A percentile compares a stretch with the other conserved stretches of the same genome.
phyloP scores from a whole-genome alignment of 2,888 invertebrate genomes.

The Saturnia pavonia region DNA sequence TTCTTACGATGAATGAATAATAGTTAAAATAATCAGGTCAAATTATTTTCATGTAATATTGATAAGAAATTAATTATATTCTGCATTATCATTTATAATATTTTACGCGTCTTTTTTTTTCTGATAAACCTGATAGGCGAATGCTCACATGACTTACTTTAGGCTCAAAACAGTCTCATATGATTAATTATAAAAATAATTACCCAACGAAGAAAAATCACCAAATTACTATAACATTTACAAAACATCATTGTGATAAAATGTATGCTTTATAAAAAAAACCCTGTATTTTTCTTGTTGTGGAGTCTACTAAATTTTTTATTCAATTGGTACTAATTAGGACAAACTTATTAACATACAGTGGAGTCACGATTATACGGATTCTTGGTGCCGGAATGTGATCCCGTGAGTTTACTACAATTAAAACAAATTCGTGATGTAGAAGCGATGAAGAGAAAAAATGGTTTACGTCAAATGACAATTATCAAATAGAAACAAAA shows the following conservation, averaged over 20 bases:
- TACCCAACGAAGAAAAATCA: background rate
- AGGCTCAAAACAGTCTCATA: background rate
- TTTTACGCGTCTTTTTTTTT: background rate
- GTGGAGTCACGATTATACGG: background rate
- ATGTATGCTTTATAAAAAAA: no score
- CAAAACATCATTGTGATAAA: background rate
- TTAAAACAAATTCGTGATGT: no score
- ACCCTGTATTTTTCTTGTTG: background rate
- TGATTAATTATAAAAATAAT: background rate
- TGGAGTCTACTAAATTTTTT: background rate
- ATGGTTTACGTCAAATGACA: background rate
- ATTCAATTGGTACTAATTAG: background rate
- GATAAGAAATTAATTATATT: background rate
- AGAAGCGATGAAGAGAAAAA: background rate
- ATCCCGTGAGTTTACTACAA: background rate
- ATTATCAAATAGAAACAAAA: background rate
- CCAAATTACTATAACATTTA: no score
- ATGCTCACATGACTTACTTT: background rate
- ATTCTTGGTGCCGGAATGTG: no score
- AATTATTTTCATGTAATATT: constrained; percentile 26
- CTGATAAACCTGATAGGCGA: background rate
- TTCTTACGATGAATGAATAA: no score
- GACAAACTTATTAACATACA: background rate
- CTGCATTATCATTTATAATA: background rate
- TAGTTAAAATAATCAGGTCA: constrained; percentile 32